Conservation (phyloP, 2,797 vertebrate genomes). For the Hirundo rustica region DNA sequence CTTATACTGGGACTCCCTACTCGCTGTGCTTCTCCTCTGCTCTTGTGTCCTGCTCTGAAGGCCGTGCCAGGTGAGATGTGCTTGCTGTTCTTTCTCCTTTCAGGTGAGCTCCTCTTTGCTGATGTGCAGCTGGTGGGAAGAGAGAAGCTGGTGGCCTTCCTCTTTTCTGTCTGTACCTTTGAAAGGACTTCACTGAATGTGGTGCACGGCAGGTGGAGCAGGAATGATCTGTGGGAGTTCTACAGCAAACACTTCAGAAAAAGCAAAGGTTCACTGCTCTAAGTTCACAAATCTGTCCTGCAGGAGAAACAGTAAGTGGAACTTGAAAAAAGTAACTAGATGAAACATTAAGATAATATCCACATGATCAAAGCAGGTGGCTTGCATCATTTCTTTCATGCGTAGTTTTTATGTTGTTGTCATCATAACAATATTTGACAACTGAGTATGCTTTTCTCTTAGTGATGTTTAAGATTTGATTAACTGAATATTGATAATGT, state of each 20-base stretch:
- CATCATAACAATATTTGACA: background rate
- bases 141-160: background rate
- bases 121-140: background rate
- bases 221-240: background rate
- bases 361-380: background rate
- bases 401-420: background rate
- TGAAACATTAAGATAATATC: background rate
- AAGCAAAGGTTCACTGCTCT: background rate
- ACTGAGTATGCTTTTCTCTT: background rate
- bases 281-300: background rate
- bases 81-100: background rate
- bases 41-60: background rate
- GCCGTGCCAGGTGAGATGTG: conserved; percentile 8
- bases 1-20: accelerated
- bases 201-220: accelerated
- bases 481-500: conserved; percentile 5
- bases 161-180: background rate
- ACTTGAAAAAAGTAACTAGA: background rate
- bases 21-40: background rate
- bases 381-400: background rate
- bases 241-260: background rate
- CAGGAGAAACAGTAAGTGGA: background rate
- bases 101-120: background rate
- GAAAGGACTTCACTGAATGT: background rate
- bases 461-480: background rate